These are phyloP conservation scores for Gymnopithys bicolor DNA, from an alignment of 2,797 vertebrate species.

Conservation along the genomic window DNA sequence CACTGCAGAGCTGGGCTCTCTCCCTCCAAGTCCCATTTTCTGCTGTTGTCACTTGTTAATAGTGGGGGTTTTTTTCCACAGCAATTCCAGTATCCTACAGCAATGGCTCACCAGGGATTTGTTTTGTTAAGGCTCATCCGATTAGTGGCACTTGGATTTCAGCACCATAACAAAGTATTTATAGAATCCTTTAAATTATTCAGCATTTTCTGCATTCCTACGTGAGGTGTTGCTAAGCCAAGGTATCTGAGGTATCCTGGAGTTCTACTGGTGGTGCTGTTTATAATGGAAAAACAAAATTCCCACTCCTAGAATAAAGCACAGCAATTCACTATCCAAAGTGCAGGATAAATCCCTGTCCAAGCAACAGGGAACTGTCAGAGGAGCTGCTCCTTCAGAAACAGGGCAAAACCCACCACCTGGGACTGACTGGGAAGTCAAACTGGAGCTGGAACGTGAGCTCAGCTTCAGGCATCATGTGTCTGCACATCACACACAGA, in stretches of 20 bases:
- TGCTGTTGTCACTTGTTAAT: background rate
- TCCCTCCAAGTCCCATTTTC: background rate
- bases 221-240: background rate
- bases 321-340: background rate
- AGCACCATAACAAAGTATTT: constrained; percentile 26
- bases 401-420: background rate
- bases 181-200: constrained; percentile 26
- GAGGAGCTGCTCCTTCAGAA: background rate
- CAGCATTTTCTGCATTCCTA: constrained; percentile 1
- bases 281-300: background rate
- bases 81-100: background rate
- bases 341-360: background rate
- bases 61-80: background rate
- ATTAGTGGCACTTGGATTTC: constrained; percentile 1
- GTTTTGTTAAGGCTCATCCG: background rate
- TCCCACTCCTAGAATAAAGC: background rate
- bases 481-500: fast-evolving
- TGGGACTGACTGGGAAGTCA: background rate
- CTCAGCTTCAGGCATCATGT: background rate
- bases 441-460: background rate
- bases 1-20: background rate
- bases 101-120: background rate
- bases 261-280: background rate
- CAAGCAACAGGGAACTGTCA: background rate
- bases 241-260: background rate